Base-by-base conservation (phyloP, 2,797 vertebrate genomes). In the Todus mexicanus region DNA sequence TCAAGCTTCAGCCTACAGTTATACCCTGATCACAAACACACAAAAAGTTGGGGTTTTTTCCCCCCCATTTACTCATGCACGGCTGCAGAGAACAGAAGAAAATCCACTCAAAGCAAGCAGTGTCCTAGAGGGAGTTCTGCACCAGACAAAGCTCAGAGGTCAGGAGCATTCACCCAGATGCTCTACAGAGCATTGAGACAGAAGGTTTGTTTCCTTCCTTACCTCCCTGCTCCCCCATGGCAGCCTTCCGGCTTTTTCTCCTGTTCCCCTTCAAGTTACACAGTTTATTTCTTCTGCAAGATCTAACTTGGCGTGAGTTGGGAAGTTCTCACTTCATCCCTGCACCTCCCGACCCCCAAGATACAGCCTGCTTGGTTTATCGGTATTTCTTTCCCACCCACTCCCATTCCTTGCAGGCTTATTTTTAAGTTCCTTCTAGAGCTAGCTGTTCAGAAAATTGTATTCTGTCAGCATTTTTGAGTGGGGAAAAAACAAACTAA, bases 61-160 rank as follows among this genome's bases (percentile, higher is more conserved):
- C 7, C 17, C 7, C 48, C 48, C 54, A 63, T 91, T 79, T 89
- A 50, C 35, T 87, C 70, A 87, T 42, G 35, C 71, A 87, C 85
- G 93, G 81, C 90, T 92, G 78, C 84, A 89, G 38, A 71, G 68
- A 75, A 89, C n/a, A n/a, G 74, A 54, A 42, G 23, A 81, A 72
- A 90, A 87, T 26, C 5, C 12, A 9, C 70, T 78, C 51, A 8
- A 66, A 63, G 79, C n/a, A 79, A 66, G 38, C 47, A 4, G 70
- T 3, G 18, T 75, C 73, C 79, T 75, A 45, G 82, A 75, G 66
- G 72, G 73, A 90, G 75, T 11, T 93, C 29, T 80, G 91, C 87
- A 85, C 61, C 76, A 90, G 48, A 33, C 71, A 60, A n/a, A 84
- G 75, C 72, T 64, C 47, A 59, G 68, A 80, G 84, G 87, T 87